Conservation (phyloP, 1,140 invertebrate genomes). For the Agrypnia vestita region DNA sequence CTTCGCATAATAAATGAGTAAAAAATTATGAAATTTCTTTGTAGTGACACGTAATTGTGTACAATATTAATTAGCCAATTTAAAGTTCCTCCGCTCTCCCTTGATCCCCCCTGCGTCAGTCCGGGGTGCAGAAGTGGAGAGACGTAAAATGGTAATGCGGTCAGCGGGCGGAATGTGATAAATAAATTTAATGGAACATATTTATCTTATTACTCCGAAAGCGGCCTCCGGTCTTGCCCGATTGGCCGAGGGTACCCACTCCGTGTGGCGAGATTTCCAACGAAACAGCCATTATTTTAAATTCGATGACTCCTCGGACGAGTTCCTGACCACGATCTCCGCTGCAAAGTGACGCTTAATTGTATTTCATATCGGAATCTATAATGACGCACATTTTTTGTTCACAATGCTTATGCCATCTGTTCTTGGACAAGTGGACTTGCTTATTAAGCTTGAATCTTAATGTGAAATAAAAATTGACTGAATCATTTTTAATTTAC, state of each 20-base stretch:
- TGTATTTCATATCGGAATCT: constrained; percentile 31
- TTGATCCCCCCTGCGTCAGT: too few relatives aligned
- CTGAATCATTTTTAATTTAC: too few relatives aligned
- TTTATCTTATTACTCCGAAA: constrained; percentile 43
- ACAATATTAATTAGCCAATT: too few relatives aligned
- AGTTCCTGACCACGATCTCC: constrained; percentile 23
- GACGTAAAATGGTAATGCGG: constrained; percentile 44
- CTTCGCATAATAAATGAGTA: too few relatives aligned
- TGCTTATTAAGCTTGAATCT: too few relatives aligned
- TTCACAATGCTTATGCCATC: background rate
- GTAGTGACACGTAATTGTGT: too few relatives aligned
- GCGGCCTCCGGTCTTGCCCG: constrained; percentile 29
- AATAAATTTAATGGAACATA: constrained; percentile 54
- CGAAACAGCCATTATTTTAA: constrained; percentile 35
- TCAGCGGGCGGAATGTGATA: constrained; percentile 55
- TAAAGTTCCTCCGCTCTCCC: too few relatives aligned
- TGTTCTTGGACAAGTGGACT: too few relatives aligned
- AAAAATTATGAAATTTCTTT: too few relatives aligned
- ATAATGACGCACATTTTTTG: constrained; percentile 40
- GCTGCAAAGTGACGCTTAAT: constrained; percentile 29
- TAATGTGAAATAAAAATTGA: too few relatives aligned
- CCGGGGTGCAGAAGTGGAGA: background rate
- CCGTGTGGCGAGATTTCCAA: background rate
- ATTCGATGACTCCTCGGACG: constrained; percentile 32
- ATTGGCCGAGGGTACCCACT: constrained; percentile 10